Evolutionary conservation across 1,140 invertebrate genomes (phyloP).

Genomic region (Drosophila quadrilineata): DNA sequence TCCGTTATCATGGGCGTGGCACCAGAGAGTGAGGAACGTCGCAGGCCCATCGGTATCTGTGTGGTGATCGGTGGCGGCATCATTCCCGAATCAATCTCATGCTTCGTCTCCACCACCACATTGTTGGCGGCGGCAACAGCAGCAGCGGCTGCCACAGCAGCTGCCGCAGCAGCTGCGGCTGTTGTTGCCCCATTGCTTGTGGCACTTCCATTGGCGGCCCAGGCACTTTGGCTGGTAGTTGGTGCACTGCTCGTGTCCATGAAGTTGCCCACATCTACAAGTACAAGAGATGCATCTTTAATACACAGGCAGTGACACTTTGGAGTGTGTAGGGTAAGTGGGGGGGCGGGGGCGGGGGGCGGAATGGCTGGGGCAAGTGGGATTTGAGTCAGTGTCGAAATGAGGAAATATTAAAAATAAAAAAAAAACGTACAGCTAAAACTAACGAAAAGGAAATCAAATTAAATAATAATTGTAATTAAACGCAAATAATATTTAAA

Average conservation of each 20-base stretch:
- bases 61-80: constrained; percentile 85
- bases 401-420: no score
- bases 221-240: not conserved
- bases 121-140: not conserved
- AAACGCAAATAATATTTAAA: no score
- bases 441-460: no score
- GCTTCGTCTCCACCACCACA: constrained; percentile 78
- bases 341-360: not conserved
- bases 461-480: no score
- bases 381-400: no score
- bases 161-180: not conserved
- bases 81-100: constrained; percentile 83
- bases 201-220: not conserved
- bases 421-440: no score
- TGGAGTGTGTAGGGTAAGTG: not conserved
- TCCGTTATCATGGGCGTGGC: constrained; percentile 72
- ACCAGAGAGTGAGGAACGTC: constrained; percentile 82
- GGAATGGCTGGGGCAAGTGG: no score
- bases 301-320: constrained; percentile 40
- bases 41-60: constrained; percentile 82
- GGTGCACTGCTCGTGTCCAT: constrained; percentile 63
- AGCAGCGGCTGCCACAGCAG: not conserved
- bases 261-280: constrained; percentile 69
- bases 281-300: constrained; percentile 48
- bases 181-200: not conserved